Conservation (phyloP, 2,797 vertebrate species). For the Rhincodon typus region DNA sequence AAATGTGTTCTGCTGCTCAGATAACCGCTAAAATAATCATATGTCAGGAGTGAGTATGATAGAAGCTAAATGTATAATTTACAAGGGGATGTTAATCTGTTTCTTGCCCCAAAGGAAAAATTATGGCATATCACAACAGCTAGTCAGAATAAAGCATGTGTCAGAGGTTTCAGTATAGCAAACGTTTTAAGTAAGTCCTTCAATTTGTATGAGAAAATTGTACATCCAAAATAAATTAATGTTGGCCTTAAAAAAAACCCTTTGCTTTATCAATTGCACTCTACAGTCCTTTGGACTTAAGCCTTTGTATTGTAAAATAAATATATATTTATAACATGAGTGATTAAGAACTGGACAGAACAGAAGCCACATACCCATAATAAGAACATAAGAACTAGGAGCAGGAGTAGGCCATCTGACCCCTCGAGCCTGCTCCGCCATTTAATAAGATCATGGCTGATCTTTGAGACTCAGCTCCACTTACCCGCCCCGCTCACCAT, state of each 20-base stretch:
- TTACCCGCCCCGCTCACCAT: no score
- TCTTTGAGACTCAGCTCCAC: no score
- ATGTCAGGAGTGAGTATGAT: constrained; percentile 38
- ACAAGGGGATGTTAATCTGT: not conserved
- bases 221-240: no score
- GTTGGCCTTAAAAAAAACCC: not conserved
- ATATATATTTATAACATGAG: not conserved
- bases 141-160: not conserved
- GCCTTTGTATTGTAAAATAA: not conserved
- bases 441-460: no score
- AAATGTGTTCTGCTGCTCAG: constrained; percentile 56
- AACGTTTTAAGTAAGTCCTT: not conserved
- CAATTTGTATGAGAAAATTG: not conserved
- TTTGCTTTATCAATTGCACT: not conserved
- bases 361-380: no score
- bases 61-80: constrained; percentile 5
- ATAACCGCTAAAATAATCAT: constrained; percentile 51
- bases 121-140: not conserved
- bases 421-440: no score
- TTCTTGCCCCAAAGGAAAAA: not conserved
- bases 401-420: no score
- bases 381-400: no score
- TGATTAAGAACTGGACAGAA: no score
- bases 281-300: not conserved
- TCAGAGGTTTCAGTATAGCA: not conserved